A percentile compares a stretch with the other conserved stretches of the same genome.
These are phyloP conservation scores for Ligdia adustata DNA, from an alignment of 2,888 invertebrate species.

Conservation along the genomic window DNA sequence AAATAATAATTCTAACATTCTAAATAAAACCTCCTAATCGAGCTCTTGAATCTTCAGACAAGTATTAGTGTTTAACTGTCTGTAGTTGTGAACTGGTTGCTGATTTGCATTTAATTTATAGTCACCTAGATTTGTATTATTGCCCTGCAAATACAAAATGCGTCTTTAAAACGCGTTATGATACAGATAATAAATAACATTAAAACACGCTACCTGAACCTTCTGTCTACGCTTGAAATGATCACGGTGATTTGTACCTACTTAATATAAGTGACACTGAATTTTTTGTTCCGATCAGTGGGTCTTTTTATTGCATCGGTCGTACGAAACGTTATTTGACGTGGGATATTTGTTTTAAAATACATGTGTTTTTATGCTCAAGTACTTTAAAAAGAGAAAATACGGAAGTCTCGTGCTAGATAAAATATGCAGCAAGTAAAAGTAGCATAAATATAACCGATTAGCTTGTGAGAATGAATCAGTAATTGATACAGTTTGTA, in stretches of 20 bases:
- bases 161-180: slow-evolving; percentile 6
- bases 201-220: slow-evolving; percentile 19
- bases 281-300: slow-evolving; percentile 31
- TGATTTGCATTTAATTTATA: too few species aligned
- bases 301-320: slow-evolving; percentile 44
- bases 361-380: slow-evolving; percentile 1
- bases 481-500: slow-evolving; percentile 51
- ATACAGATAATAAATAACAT: slow-evolving; percentile 17
- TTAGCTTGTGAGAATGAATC: slow-evolving; percentile 55
- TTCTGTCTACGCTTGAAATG: slow-evolving; percentile 20
- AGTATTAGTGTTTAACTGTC: too few species aligned
- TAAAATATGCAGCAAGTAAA: slow-evolving; percentile 47
- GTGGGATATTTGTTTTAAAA: slow-evolving; percentile 25
- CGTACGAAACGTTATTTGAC: slow-evolving; percentile 45
- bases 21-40: too few species aligned
- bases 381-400: slow-evolving; percentile 26
- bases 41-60: too few species aligned
- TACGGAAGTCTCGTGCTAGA: slow-evolving; percentile 57
- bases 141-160: slow-evolving; percentile 3
- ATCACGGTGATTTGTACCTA: slow-evolving; percentile 27
- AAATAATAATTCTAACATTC: too few species aligned
- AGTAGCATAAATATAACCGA: slow-evolving; percentile 37
- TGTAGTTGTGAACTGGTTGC: too few species aligned
- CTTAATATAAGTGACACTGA: slow-evolving; percentile 30
- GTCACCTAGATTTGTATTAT: too few species aligned